Conservation (phyloP, 2,113 vertebrate species). For the Copsychus sechellarum region DNA sequence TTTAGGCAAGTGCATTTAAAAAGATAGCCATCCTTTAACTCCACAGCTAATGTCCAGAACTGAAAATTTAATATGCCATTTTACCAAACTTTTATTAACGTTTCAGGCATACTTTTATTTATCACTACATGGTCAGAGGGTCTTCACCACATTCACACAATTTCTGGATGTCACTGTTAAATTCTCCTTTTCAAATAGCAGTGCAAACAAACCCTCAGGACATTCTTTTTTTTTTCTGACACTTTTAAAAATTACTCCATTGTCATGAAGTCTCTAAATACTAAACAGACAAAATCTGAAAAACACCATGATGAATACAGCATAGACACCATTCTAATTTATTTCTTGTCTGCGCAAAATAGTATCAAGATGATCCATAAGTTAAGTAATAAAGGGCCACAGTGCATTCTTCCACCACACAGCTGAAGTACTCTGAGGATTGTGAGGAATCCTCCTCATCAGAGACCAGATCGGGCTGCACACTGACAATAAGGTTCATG, state of each 20-base stretch:
- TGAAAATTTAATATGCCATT: conserved; percentile 12
- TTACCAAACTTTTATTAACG: not conserved
- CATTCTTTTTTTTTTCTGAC: not conserved
- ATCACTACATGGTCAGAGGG: not conserved
- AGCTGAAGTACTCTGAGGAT: fast-evolving
- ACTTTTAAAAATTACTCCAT: not conserved
- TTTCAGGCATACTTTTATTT: not conserved
- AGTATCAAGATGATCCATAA: not conserved
- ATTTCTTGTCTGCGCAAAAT: not conserved
- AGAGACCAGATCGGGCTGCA: not conserved
- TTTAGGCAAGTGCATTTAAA: not conserved
- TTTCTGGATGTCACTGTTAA: not conserved
- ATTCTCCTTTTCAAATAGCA: not conserved
- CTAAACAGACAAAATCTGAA: not conserved
- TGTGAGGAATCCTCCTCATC: not conserved
- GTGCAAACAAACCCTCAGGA: not conserved
- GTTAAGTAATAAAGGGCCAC: not conserved
- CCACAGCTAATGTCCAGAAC: not conserved
- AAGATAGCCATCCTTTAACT: not conserved
- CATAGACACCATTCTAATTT: not conserved
- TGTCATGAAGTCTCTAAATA: not conserved
- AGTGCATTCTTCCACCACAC: not conserved
- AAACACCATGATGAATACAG: not conserved
- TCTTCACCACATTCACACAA: not conserved
- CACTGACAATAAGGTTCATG: fast-evolving